Base-by-base conservation (phyloP, 2,888 invertebrate genomes). In the Sepiola atlantica region DNA sequence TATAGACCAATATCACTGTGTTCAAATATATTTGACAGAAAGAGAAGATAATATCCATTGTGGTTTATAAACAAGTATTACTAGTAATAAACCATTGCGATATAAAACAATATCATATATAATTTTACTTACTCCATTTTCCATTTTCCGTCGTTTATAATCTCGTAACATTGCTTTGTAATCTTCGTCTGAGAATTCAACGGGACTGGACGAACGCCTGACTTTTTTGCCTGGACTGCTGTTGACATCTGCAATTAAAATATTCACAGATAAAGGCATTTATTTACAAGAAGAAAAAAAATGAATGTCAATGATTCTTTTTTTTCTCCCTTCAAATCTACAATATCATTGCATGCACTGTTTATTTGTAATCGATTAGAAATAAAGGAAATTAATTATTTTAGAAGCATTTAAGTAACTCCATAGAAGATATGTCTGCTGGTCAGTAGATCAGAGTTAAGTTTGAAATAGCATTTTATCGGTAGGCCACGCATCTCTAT, bases 101-200 rank as follows among this genome's bases (percentile, higher is more conserved):
- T 32, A 77, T 14, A 77, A n/a, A 77, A n/a, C 32, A n/a, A 6
- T 32, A n/a, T n/a, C 16, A 57, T 57, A 20, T 77, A 16, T n/a
- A 94, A 90, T 28, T 14, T 35, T 32, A 94, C 94, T 94, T 92
- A 95, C 94, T 94, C 95, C 94, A 94, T 93, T 94, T 94, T 95
- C 94, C 91, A 94, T 93, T 95, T 95, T 96, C 94, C 96, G 95
- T 77, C 95, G 95, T 94, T 96, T 96, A 94, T 97, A 96, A 55
- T 96, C 96, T 45, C 95, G 95, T 92, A 97, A 94, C 95, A 97
- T 95, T n/a, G 95, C 94, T 77, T 95, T 95, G 95, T 96, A 96
- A 57, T 96, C 95, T 35, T 97, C 96, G 91, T 96, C 96, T 16
- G 96, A 96, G 55, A 97, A 95, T 94, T 96, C 96, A 28, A 96